These are phyloP conservation scores for Seriola dumerili DNA, from an alignment of 2,113 vertebrate species.

Conservation along the genomic window DNA sequence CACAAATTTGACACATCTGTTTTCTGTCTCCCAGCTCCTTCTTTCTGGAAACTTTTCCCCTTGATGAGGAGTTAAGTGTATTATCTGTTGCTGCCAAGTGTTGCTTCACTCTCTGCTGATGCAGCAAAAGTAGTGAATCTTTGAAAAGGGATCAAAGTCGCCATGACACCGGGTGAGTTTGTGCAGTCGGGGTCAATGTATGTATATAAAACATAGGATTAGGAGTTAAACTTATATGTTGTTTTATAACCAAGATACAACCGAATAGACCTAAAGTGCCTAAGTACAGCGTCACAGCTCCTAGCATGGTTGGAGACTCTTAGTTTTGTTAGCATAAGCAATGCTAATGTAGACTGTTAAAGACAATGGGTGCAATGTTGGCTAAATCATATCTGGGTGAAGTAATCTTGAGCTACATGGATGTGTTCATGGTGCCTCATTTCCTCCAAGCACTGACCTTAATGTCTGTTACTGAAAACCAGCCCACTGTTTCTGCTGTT, in stretches of 20 bases:
- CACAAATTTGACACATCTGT: conserved; percentile 52
- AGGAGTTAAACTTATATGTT: not conserved
- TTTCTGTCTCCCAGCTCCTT: conserved; percentile 38
- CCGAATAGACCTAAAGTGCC: not conserved
- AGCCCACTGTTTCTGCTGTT: not conserved
- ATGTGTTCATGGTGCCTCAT: not conserved
- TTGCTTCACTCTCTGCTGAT: conserved; percentile 53
- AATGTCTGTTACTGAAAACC: not conserved
- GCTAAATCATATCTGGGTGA: not conserved
- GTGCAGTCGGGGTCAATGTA: conserved; percentile 13
- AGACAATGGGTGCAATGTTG: not conserved
- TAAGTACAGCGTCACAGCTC: not conserved
- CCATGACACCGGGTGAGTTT: not conserved
- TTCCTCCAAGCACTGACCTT: not conserved
- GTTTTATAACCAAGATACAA: conserved; percentile 1
- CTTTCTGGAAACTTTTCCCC: conserved; percentile 37
- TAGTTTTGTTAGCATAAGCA: not conserved
- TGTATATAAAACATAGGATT: not conserved
- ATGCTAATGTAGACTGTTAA: no score
- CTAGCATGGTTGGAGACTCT: not conserved
- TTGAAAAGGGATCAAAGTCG: conserved; percentile 24
- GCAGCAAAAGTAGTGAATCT: conserved; percentile 27
- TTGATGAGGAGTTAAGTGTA: conserved; percentile 36
- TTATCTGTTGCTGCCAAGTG: conserved; percentile 41
- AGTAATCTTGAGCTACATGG: not conserved